Conservation (phyloP, 2,113 vertebrate genomes). For the Azemiops feae region DNA sequence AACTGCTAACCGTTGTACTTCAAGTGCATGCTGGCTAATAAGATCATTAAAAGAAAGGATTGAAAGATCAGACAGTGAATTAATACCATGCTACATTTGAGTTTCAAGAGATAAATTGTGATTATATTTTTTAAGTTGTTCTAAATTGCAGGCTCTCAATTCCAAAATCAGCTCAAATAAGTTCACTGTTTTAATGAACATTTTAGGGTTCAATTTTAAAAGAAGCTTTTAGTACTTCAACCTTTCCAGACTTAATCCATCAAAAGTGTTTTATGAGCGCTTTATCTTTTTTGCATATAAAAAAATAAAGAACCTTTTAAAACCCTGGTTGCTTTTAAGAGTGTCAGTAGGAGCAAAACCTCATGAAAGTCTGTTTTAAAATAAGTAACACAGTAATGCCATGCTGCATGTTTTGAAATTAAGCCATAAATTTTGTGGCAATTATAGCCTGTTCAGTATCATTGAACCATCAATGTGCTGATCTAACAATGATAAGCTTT, state of each 20-base stretch:
- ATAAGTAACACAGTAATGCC: not conserved
- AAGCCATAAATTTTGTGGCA: not conserved
- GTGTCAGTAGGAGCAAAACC: not conserved
- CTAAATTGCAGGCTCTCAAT: not conserved
- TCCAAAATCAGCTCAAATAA: not conserved
- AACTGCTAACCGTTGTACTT: conserved; percentile 8
- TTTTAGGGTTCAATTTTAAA: not conserved
- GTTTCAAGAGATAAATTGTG: conserved; percentile 8
- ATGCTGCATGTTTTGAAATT: not conserved
- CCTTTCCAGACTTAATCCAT: not conserved
- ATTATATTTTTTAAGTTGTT: not conserved
- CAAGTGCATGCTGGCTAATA: conserved; percentile 37
- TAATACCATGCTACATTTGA: not conserved
- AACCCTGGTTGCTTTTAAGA: not conserved
- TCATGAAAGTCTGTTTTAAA: not conserved
- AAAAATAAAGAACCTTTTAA: not conserved
- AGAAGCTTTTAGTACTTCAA: not conserved
- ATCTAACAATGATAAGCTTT: not conserved
- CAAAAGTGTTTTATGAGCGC: not conserved
- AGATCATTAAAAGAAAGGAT: conserved; percentile 12
- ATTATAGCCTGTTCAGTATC: not conserved
- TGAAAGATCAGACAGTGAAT: not conserved
- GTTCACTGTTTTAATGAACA: not conserved
- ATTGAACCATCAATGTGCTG: not conserved
- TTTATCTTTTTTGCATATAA: not conserved